These are phyloP conservation scores for Aphis gossypii DNA, from an alignment of 1,140 invertebrate genomes.

Conservation along the genomic window DNA sequence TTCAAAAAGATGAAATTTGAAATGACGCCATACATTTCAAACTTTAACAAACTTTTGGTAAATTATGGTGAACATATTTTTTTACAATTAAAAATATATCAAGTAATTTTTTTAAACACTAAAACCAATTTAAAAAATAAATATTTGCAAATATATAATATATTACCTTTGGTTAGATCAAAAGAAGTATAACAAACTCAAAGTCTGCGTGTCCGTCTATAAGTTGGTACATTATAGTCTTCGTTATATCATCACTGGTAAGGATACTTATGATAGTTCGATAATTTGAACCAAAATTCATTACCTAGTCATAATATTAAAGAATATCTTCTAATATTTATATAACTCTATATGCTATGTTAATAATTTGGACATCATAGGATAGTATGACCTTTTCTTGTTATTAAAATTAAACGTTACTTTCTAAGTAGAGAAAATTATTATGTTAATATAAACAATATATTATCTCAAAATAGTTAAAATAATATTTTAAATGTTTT, in stretches of 20 bases:
- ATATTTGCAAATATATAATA: background rate
- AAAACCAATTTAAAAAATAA: background rate
- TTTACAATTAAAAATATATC: constrained; percentile 5
- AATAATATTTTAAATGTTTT: background rate
- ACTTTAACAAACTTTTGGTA: background rate
- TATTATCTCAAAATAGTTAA: too few relatives aligned
- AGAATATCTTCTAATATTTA: background rate
- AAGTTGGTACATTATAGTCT: background rate
- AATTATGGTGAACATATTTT: background rate
- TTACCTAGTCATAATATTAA: background rate
- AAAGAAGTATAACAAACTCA: background rate
- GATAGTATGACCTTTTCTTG: too few relatives aligned
- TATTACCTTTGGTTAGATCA: background rate
- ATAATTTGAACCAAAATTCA: background rate
- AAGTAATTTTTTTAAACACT: background rate
- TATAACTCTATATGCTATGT: background rate
- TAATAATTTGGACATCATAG: too few relatives aligned
- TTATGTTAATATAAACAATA: background rate
- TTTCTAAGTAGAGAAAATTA: background rate
- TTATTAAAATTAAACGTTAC: too few relatives aligned
- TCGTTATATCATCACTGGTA: background rate
- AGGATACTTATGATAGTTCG: background rate
- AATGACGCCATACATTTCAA: background rate
- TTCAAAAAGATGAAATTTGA: too few relatives aligned
- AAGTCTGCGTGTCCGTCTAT: background rate